phyloP scores from a whole-genome alignment of 2,113 vertebrate species.

The Drymodes brunneopygia region DNA sequence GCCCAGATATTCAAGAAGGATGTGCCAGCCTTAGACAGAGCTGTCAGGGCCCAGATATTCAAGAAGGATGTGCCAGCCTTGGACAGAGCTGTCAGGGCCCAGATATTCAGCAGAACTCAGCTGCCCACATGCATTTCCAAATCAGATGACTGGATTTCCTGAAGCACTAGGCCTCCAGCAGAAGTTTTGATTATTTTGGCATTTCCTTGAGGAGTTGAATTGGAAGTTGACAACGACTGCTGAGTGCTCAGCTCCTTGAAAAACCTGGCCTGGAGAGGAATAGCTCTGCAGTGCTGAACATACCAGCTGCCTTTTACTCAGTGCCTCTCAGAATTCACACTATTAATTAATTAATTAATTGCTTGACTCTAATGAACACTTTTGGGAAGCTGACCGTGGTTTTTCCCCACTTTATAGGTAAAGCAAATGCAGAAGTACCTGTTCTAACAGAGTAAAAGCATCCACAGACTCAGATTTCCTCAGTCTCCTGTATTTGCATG shows the following conservation, averaged over 20 bases:
- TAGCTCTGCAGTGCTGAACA: not conserved
- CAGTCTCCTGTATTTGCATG: not conserved
- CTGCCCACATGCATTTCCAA: not conserved
- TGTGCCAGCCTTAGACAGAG: not conserved
- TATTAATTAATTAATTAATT: not conserved
- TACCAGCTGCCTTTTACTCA: not conserved
- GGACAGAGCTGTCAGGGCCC: not conserved
- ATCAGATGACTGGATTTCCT: constrained; percentile 23
- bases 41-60: not conserved
- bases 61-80: not conserved
- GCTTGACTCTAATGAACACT: not conserved
- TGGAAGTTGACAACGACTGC: not conserved
- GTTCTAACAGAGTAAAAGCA: not conserved
- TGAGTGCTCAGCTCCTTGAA: constrained; percentile 14
- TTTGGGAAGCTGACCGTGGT: not conserved
- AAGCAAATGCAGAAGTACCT: not conserved
- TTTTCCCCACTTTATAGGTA: not conserved
- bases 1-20: not conserved
- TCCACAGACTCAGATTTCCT: not conserved
- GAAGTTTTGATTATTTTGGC: constrained; percentile 48
- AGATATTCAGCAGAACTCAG: not conserved
- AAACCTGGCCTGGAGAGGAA: constrained; percentile 1
- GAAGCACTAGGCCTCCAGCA: constrained; percentile 4
- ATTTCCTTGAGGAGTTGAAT: constrained; percentile 4
- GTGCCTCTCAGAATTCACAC: not conserved